A percentile compares a stretch with the other conserved stretches of the same genome.
Conservation (phyloP, 2,888 invertebrate genomes). For the Morpho achilles region DNA sequence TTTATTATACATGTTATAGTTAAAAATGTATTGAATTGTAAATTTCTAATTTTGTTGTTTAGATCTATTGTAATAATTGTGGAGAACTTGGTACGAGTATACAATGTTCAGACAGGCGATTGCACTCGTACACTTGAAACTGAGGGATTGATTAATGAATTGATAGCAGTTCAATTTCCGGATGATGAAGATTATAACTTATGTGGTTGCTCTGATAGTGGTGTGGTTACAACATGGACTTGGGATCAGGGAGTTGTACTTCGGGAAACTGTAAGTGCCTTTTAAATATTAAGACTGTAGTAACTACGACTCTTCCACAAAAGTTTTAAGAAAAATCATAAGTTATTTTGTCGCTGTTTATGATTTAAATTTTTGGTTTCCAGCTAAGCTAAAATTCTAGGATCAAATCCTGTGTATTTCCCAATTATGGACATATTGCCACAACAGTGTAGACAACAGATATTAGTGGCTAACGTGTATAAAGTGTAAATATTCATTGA, state of each 20-base stretch:
- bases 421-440: too few relatives aligned
- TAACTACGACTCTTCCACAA: too few relatives aligned
- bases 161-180: conserved; percentile 60
- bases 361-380: too few relatives aligned
- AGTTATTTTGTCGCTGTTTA: too few relatives aligned
- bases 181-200: conserved; percentile 63
- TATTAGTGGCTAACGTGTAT: too few relatives aligned
- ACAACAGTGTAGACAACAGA: too few relatives aligned
- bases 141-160: conserved; percentile 46
- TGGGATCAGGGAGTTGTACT: conserved; percentile 71
- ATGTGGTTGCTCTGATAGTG: conserved; percentile 61
- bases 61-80: conserved; percentile 67
- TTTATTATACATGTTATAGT: background rate
- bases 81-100: conserved; percentile 64
- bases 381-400: too few relatives aligned
- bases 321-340: too few relatives aligned
- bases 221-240: conserved; percentile 64
- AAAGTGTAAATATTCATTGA: too few relatives aligned
- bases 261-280: conserved; percentile 55
- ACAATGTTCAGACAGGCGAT: conserved; percentile 66
- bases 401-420: too few relatives aligned
- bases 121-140: conserved; percentile 63
- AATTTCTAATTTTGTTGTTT: conserved; percentile 21
- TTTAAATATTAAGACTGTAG: background rate
- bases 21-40: background rate